Evolutionary conservation across 2,113 vertebrate species (phyloP).

Genomic region (Cathartes aura): DNA sequence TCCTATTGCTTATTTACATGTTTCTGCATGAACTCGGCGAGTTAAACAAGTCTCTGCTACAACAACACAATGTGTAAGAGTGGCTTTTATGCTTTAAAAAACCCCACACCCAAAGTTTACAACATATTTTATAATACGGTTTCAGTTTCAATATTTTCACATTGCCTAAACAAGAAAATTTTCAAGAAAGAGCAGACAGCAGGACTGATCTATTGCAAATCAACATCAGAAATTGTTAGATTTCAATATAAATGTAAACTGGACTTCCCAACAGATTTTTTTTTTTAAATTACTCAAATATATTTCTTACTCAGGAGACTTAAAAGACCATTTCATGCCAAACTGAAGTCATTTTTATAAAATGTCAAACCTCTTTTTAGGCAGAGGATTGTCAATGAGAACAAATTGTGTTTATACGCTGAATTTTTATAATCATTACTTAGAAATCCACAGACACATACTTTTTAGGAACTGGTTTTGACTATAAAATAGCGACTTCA

Average conservation of each 20-base stretch:
- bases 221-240: not conserved
- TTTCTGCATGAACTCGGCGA: not conserved
- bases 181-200: not conserved
- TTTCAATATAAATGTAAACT: not conserved
- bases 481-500: not conserved
- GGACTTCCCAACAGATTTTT: not conserved
- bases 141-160: not conserved
- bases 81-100: not conserved
- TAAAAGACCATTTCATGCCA: not conserved
- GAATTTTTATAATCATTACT: not conserved
- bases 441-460: not conserved
- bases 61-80: not conserved
- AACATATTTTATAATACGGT: not conserved
- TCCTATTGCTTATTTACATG: fast-evolving
- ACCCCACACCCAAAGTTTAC: fast-evolving
- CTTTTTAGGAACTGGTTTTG: not conserved
- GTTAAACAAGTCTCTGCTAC: not conserved
- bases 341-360: not conserved
- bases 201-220: not conserved
- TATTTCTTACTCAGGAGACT: not conserved
- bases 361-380: not conserved
- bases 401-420: not conserved
- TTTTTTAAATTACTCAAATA: not conserved
- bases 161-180: not conserved
- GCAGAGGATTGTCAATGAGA: not conserved